A percentile compares a stretch with the other conserved stretches of the same genome.
These are phyloP conservation scores for Xestia rhomboidea DNA, from an alignment of 2,888 invertebrate genomes.

Conservation along the genomic window DNA sequence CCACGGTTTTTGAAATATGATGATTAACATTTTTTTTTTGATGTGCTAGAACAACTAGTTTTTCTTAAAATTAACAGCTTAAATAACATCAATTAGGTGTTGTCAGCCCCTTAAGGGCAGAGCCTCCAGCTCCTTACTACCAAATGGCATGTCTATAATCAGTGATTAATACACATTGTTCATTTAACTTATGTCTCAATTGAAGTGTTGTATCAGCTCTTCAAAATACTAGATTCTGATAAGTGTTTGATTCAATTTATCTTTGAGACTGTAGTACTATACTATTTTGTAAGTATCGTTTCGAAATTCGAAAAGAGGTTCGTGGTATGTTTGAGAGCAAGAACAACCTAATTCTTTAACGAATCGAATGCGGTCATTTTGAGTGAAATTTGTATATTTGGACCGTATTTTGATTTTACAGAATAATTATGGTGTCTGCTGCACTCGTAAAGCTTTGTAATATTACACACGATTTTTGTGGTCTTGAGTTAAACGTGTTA, in stretches of 20 bases:
- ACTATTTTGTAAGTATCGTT: background rate
- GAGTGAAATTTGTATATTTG: background rate
- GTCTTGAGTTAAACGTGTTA: background rate
- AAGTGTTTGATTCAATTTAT: conserved; percentile 26
- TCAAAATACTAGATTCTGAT: conserved; percentile 15
- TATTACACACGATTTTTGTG: background rate
- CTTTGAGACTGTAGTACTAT: background rate
- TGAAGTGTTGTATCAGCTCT: conserved; percentile 33
- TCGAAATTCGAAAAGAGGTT: background rate
- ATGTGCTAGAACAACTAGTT: too few species aligned
- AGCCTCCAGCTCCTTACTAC: background rate
- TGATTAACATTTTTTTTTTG: too few species aligned
- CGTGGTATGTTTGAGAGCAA: background rate
- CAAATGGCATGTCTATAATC: background rate
- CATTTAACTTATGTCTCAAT: background rate
- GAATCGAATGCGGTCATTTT: background rate
- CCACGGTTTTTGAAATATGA: too few species aligned
- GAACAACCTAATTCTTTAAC: background rate
- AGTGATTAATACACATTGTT: conserved; percentile 1
- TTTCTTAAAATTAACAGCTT: too few species aligned
- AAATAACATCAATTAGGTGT: too few species aligned
- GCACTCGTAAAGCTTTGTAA: background rate
- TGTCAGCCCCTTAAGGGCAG: background rate
- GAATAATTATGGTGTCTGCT: background rate
- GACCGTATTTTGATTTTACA: background rate